Evolutionary conservation across 2,888 invertebrate genomes (phyloP), one percentile per base, ranked within the genome.

Genomic region (Liopterus haemorrhoidalis): DNA sequence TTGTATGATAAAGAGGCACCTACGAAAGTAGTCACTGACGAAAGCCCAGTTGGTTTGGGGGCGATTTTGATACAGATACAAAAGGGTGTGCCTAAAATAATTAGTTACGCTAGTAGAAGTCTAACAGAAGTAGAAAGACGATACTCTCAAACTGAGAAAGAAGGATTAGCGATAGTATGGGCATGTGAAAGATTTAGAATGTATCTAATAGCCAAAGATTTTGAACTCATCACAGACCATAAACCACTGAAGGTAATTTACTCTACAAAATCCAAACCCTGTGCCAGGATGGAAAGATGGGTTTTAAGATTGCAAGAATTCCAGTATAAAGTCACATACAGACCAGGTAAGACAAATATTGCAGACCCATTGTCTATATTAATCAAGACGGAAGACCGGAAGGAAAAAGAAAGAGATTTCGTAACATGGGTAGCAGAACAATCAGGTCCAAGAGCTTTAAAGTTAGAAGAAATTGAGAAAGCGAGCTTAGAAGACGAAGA

Each of bases 21-120:
- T 20, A 35, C 35, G 9, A 35, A 19, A 5, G 11, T 35, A 35
- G 20, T 35, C 18, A 12, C 20, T 9, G 35, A 35, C 20, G 35
- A 19, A n/a, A 35, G 35, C 20, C 35, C 35, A 35, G 35, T 35
- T n/a, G 35, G 35, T 9, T n/a, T 35, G 9, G 35, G 35, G 8
- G 35, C 35, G 3, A 11, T 35, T 3, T 12, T 35, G 3, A 11
- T 35, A 16, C 35, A 35, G 11, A 12, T n/a, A 19, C 35, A 35
- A 12, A 11, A 35, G 20, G 35, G 20, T 16, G 19, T 6, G 11
- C 6, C 2, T 8, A 3, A 19, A 35, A 18, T 35, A 6, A 19
- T 18, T 6, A n/a, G 11, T 8, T 35, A 6, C 11, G 18, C 35
- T n/a, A 35, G 35, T n/a, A 35, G 20, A 35, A 35, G 35, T 18